These are phyloP conservation scores for Menidia beryllina DNA, from an alignment of 2,113 vertebrate species.

Conservation along the genomic window DNA sequence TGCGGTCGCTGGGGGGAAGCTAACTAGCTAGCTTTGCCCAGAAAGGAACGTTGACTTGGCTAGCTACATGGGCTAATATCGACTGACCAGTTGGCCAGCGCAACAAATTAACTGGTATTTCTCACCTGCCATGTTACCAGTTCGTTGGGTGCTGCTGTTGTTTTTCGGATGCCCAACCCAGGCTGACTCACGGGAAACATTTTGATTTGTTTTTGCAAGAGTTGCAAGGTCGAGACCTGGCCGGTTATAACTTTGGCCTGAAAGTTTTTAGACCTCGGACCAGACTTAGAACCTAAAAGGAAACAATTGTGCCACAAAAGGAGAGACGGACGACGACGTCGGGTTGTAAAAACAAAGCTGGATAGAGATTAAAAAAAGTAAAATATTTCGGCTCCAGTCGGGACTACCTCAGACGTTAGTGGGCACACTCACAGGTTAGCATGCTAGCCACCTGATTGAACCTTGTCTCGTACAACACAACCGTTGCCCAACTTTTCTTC, in stretches of 20 bases:
- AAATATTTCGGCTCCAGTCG: background rate
- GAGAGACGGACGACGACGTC: background rate
- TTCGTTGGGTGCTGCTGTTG: constrained; percentile 38
- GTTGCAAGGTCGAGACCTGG: constrained; percentile 66
- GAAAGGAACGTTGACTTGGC: constrained; percentile 35
- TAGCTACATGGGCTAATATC: constrained; percentile 57
- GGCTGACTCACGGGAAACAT: constrained; percentile 39
- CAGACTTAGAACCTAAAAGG: constrained; percentile 26
- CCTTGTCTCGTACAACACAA: constrained; percentile 43
- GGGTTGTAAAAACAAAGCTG: constrained; percentile 15
- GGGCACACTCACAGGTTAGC: constrained; percentile 45
- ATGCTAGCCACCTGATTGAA: constrained; percentile 57
- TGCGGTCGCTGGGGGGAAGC: constrained; percentile 53
- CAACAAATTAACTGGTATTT: constrained; percentile 32
- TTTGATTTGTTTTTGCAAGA: constrained; percentile 48
- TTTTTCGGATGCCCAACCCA: constrained; percentile 12
- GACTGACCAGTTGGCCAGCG: constrained; percentile 34
- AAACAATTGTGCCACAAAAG: constrained; percentile 11
- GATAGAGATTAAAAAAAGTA: too few species aligned
- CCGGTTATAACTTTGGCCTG: constrained; percentile 75
- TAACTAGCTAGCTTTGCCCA: constrained; percentile 58
- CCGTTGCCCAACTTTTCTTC: constrained; percentile 66
- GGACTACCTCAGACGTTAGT: constrained; percentile 10
- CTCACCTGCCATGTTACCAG: constrained; percentile 50
- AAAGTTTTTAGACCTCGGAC: constrained; percentile 64